Base-by-base conservation (phyloP, 2,113 vertebrate species). In the Oryzias celebensis region DNA sequence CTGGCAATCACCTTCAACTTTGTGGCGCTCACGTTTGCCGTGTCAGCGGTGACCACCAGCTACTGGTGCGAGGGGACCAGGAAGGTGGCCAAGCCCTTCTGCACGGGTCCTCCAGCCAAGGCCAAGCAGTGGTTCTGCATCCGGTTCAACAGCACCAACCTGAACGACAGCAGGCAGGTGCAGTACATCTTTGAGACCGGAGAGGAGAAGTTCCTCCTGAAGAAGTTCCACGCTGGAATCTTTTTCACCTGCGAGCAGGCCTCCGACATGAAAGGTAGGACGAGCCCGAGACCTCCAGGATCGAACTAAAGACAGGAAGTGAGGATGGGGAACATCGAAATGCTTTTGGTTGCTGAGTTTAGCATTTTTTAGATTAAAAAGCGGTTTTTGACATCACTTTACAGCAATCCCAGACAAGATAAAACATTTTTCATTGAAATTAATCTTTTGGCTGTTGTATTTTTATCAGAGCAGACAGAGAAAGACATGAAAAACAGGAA, bases 61-160 rank as follows among this genome's bases (percentile, higher is more conserved):
- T 93, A 95, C 88, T 96, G 97, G 96, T 97, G 95, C 0, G 89
- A 96, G 67, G 95, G 95, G 1, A 94, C 89, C 0, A 83, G 92
- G 52, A 93, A 93, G 86, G 94, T 95, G 28, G 85, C 91, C 56
- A 96, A 97, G 62, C 93, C 95, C 0, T 94, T 95, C 86, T 97
- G 95, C 68, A 91, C 80, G 0, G 92, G 80, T 0, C 87, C 85
- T 1, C 85, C 85, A 0, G 61, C 83, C 1, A 87, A 80, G 57
- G 76, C 28, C 2, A 91, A 85, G 58, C 92, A 89, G 64, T 71
- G 57, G 0, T 91, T 90, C 76, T 96, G 96, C 87, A 93, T 96
- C 68, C 91, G 85, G 68, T 92, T 92, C 71, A 93, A 92, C 78
- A 90, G 85, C 77, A 74, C 91, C 26, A 90, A 93, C 0, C 51